Conservation (phyloP, 2,113 vertebrate species). For the Colius striatus region DNA sequence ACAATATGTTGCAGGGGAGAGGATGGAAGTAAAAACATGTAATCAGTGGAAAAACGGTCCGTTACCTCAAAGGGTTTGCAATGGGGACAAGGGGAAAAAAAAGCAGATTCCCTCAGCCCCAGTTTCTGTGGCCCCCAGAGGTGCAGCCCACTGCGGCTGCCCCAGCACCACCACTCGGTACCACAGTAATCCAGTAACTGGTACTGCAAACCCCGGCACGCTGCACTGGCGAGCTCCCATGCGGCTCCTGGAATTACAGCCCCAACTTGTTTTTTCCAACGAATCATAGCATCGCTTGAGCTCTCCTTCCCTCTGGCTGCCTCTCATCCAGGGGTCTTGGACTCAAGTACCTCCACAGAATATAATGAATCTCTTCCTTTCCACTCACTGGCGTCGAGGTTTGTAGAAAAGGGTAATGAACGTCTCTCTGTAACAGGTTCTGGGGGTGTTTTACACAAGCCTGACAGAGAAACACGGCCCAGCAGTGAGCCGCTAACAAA, state of each 20-base stretch:
- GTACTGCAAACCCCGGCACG: background rate
- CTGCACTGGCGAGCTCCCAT: background rate
- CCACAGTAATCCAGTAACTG: background rate
- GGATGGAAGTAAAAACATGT: background rate
- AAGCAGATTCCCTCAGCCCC: background rate
- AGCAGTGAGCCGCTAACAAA: background rate
- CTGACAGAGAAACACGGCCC: background rate
- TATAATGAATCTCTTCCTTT: background rate
- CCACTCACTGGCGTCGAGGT: background rate
- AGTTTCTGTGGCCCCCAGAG: background rate
- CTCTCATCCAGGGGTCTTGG: background rate
- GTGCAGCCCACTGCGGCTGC: background rate
- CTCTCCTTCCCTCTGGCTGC: background rate
- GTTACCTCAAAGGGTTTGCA: background rate
- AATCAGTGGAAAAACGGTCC: background rate
- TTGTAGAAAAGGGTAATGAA: background rate
- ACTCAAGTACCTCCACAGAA: background rate
- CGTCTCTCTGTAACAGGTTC: background rate
- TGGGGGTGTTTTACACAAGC: background rate
- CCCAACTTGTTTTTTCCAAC: background rate
- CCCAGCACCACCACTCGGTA: constrained; percentile 34
- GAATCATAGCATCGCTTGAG: background rate
- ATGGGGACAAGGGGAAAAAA: background rate
- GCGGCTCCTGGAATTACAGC: constrained; percentile 26
- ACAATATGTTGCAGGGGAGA: background rate